Conservation (phyloP, 2,888 invertebrate genomes). For the Drosophila mimetica region DNA sequence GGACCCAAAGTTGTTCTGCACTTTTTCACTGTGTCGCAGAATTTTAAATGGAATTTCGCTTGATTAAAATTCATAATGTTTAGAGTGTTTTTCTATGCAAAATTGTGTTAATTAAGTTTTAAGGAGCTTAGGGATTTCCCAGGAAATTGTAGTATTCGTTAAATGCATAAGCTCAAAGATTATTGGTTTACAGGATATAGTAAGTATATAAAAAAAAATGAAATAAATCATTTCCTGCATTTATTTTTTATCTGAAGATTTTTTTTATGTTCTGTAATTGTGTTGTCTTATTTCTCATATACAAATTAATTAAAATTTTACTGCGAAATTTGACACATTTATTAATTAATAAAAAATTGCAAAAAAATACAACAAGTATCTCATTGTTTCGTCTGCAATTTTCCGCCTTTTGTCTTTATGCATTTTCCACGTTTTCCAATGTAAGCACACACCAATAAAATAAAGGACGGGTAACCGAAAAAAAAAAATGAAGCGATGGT, state of each 20-base stretch:
- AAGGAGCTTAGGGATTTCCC: neutral
- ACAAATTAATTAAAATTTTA: too few relatives aligned
- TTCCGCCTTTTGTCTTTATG: neutral
- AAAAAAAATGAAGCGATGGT: conserved; percentile 45
- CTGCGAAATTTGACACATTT: too few relatives aligned
- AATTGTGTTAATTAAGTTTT: neutral
- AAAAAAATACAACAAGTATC: neutral
- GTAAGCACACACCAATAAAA: conserved; percentile 28
- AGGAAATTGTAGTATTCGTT: too few relatives aligned
- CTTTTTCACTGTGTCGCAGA: conserved; percentile 12
- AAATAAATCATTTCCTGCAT: too few relatives aligned
- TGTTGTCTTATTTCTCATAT: too few relatives aligned
- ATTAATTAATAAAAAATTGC: neutral
- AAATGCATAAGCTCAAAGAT: too few relatives aligned
- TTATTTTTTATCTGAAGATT: too few relatives aligned
- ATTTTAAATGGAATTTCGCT: conserved; percentile 36
- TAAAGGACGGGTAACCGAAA: conserved; percentile 29
- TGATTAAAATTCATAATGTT: conserved; percentile 32
- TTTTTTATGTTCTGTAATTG: too few relatives aligned
- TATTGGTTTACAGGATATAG: too few relatives aligned
- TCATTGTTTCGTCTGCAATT: neutral
- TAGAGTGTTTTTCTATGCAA: neutral
- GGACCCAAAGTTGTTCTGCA: conserved; percentile 16
- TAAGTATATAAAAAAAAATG: too few relatives aligned
- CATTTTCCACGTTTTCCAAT: conserved; percentile 4